Conservation (phyloP, 2,113 vertebrate genomes). For the Neodon shergylaensis region DNA sequence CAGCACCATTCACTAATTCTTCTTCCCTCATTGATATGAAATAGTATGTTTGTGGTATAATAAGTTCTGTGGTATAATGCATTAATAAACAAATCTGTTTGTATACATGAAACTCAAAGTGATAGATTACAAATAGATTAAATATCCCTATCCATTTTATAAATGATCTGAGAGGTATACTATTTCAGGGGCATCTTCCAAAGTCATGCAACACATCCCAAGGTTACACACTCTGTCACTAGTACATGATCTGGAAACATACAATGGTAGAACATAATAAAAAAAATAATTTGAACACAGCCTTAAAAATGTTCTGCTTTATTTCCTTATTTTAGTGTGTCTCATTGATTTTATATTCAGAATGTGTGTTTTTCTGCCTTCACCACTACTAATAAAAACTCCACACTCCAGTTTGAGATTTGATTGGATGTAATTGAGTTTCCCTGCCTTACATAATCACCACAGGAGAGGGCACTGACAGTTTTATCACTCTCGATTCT, state of each 20-base stretch:
- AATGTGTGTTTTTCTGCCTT: constrained; percentile 10
- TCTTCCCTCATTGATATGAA: not conserved
- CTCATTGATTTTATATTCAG: constrained; percentile 58
- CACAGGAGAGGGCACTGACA: constrained; percentile 49
- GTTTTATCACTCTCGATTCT: constrained; percentile 67
- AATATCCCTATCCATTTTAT: not conserved
- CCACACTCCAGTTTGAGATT: not conserved
- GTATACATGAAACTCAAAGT: not conserved
- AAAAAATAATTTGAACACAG: constrained; percentile 39
- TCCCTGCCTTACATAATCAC: constrained; percentile 59
- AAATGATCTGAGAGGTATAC: not conserved
- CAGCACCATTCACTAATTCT: not conserved
- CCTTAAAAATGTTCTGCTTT: not conserved
- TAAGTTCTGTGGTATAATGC: not conserved
- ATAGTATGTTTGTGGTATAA: not conserved
- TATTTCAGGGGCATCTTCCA: not conserved
- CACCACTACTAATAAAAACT: constrained; percentile 51
- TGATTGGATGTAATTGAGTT: constrained; percentile 67
- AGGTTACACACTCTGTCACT: not conserved
- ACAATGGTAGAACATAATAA: constrained; percentile 29
- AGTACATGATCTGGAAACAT: not conserved
- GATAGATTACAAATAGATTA: not conserved
- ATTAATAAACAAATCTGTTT: not conserved
- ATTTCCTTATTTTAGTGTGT: constrained; percentile 7
- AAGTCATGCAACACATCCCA: not conserved